These are phyloP conservation scores for Microhierax caerulescens DNA, from an alignment of 2,797 vertebrate species.

Conservation along the genomic window DNA sequence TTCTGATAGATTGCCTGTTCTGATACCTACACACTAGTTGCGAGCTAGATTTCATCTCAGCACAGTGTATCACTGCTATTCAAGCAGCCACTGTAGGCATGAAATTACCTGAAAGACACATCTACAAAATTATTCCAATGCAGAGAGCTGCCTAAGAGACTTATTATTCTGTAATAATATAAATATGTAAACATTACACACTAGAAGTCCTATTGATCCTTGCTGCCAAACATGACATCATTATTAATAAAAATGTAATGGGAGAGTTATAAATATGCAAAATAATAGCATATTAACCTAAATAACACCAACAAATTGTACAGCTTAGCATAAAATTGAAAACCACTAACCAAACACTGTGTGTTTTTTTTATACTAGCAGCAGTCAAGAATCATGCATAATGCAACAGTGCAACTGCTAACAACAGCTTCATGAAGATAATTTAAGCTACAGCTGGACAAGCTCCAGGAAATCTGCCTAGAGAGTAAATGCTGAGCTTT, in stretches of 20 bases:
- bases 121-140: conserved; percentile 22
- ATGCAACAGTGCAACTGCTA: conserved; percentile 38
- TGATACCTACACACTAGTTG: neutral
- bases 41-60: conserved; percentile 45
- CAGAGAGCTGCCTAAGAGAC: conserved; percentile 1
- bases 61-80: conserved; percentile 18
- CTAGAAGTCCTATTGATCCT: conserved; percentile 34
- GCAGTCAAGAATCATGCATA: conserved; percentile 47
- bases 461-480: conserved; percentile 51
- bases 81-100: neutral
- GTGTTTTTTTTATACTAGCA: conserved; percentile 31
- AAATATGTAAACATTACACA: conserved; percentile 57
- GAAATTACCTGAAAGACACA: conserved; percentile 44
- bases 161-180: conserved; percentile 43
- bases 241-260: conserved; percentile 62
- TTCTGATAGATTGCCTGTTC: conserved; percentile 18
- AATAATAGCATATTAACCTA: conserved; percentile 54
- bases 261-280: conserved; percentile 40
- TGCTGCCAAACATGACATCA: conserved; percentile 54
- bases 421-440: conserved; percentile 46
- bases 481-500: conserved; percentile 30
- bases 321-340: conserved; percentile 62
- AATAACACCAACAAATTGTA: conserved; percentile 59
- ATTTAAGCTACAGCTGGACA: conserved; percentile 43
- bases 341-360: conserved; percentile 22